phyloP scores from a whole-genome alignment of 2,888 invertebrate species.

The Eucriotettix oculatus region DNA sequence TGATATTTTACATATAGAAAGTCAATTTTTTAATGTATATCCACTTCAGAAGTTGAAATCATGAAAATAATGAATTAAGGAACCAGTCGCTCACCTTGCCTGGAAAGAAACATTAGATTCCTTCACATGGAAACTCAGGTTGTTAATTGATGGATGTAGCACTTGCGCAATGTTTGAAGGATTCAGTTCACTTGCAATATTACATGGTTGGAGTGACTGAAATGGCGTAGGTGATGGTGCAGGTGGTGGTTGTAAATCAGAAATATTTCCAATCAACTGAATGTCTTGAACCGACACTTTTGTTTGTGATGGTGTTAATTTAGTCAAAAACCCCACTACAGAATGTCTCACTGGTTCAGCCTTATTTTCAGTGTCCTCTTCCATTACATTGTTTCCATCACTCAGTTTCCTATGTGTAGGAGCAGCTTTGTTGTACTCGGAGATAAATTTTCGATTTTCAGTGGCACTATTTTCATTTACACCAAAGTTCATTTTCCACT shows the following conservation, averaged over 20 bases:
- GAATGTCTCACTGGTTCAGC: not conserved
- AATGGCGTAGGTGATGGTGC: constrained; percentile 23
- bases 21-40: too few relatives aligned
- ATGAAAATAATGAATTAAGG: too few relatives aligned
- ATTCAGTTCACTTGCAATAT: not conserved
- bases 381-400: constrained; percentile 8
- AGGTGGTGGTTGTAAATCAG: constrained; percentile 11
- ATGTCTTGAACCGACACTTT: constrained; percentile 3
- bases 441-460: constrained; percentile 1
- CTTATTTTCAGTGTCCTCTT: constrained; percentile 7
- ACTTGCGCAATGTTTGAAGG: constrained; percentile 12
- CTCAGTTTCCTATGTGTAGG: constrained; percentile 5
- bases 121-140: constrained; percentile 21
- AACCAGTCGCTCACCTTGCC: not conserved
- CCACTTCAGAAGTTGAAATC: too few relatives aligned
- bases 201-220: constrained; percentile 22
- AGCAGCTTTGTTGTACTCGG: constrained; percentile 1
- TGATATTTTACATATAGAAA: too few relatives aligned
- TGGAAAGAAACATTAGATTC: not conserved
- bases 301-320: not conserved
- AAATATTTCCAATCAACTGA: constrained; percentile 1
- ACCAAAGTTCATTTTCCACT: too few relatives aligned
- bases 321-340: not conserved
- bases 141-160: constrained; percentile 25
- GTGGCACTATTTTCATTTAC: not conserved